phyloP scores from a whole-genome alignment of 2,113 vertebrate species.

The Petrocephalus microphthalmus region DNA sequence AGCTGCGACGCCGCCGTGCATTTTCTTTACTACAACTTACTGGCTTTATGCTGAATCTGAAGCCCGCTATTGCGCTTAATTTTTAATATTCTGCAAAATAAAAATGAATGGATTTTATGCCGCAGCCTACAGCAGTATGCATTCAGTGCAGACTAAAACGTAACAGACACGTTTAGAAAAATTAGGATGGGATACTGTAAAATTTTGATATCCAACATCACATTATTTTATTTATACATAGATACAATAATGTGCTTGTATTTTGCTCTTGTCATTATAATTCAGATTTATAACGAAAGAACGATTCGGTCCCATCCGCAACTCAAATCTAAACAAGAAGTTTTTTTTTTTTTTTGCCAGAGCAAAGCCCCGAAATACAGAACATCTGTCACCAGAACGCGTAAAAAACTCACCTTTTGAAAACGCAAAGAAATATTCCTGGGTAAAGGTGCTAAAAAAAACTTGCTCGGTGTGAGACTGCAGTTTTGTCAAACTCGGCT shows the following conservation, averaged over 20 bases:
- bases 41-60: not conserved
- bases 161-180: not conserved
- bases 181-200: not conserved
- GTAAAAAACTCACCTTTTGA: slow-evolving; percentile 31
- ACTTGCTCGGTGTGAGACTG: slow-evolving; percentile 23
- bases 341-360: not conserved
- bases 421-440: slow-evolving; percentile 23
- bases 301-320: not conserved
- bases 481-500: slow-evolving; percentile 17
- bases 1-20: not conserved
- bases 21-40: not conserved
- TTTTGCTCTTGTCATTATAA: not conserved
- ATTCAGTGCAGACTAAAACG: not conserved
- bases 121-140: not conserved
- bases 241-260: not conserved
- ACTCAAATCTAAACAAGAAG: not conserved
- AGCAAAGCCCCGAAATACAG: not conserved
- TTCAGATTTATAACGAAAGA: not conserved
- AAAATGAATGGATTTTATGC: not conserved
- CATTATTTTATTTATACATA: not conserved
- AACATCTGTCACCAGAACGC: not conserved
- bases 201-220: not conserved
- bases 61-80: not conserved
- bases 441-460: slow-evolving; percentile 17
- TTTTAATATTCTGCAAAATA: not conserved